These are phyloP conservation scores for Pelmatolapia mariae DNA, from an alignment of 2,113 vertebrate genomes.

Conservation along the genomic window DNA sequence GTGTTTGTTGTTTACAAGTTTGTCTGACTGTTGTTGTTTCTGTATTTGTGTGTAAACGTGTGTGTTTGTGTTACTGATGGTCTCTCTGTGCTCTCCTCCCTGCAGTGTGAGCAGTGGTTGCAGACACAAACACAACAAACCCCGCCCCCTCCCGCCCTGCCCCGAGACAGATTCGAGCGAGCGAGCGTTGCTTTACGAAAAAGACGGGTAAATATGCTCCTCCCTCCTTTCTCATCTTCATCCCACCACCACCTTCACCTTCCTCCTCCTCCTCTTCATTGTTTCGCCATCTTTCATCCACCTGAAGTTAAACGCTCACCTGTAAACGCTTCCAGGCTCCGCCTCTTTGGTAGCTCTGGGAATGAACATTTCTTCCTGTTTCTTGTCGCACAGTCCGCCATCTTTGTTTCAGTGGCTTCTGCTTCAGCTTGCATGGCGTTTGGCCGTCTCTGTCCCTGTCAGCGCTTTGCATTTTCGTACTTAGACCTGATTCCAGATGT, in stretches of 20 bases:
- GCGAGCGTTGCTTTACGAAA: conserved; percentile 28
- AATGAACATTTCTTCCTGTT: background rate
- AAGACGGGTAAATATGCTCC: conserved; percentile 61
- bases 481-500: background rate
- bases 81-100: conserved; percentile 49
- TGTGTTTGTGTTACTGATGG: conserved; percentile 38
- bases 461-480: background rate
- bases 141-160: conserved; percentile 37
- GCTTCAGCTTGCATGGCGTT: background rate
- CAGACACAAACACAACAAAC: conserved; percentile 57
- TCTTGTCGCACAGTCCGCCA: background rate
- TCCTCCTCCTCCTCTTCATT: background rate
- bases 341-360: background rate
- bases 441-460: background rate
- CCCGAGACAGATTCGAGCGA: conserved; percentile 20
- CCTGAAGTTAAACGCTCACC: background rate
- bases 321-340: background rate
- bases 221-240: background rate
- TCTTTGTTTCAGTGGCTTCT: background rate
- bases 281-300: background rate
- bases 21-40: background rate
- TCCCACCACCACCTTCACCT: background rate
- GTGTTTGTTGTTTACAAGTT: background rate
- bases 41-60: background rate
- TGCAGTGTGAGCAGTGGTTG: conserved; percentile 64